Evolutionary conservation across 35 echinoderm and acorn worm species (phyloP), one percentile per base, ranked within the genome.

Genomic region (Diadema setosum): DNA sequence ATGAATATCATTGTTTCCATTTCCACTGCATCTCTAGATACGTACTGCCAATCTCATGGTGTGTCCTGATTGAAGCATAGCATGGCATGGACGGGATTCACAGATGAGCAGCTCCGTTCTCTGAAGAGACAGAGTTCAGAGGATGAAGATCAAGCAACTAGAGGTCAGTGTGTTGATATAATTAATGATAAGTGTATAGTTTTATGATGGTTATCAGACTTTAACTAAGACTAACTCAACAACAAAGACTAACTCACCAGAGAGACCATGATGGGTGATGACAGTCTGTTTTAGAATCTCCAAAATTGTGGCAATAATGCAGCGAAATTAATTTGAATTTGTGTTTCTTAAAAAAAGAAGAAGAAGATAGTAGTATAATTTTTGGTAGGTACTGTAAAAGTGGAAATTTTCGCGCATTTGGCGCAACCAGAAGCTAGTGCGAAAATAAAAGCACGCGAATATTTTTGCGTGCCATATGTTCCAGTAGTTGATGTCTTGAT

Each of bases 81-180:
- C 27, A 89, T 89, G 87, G 87, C 49, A 27, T 89, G 87, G 87
- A 82, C 76, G 46, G 87, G 87, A 44, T 89, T 89, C 25, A 89
- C 87, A 82, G 87, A 89, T 82, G 87, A 81, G 3, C 87, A 89
- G 43, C 43, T 89, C 20, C 23, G 26, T 18, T 46, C 23, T 30
- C 32, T 89, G 16, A 89, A 67, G 37, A 45, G 16, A 24, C 70
- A 78, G 37, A 23, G 0, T 15, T 78, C 73, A 2, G 39, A 26
- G 14, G 36, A 26, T 2, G 32, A 55, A 43, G 78, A 45, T 57
- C 39, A 60, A 39, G 17, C 50, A 42, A 29, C 6, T 12, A 46
- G 40, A 48, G 63, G 65, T 87, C 9, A 7, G 25, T 46, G 7
- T 26, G 1, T 42, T 43, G 12, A 21, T 18, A 7, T 3, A 74